These are phyloP conservation scores for Dendrolimus kikuchii DNA, from an alignment of 1,140 invertebrate species.

Conservation along the genomic window DNA sequence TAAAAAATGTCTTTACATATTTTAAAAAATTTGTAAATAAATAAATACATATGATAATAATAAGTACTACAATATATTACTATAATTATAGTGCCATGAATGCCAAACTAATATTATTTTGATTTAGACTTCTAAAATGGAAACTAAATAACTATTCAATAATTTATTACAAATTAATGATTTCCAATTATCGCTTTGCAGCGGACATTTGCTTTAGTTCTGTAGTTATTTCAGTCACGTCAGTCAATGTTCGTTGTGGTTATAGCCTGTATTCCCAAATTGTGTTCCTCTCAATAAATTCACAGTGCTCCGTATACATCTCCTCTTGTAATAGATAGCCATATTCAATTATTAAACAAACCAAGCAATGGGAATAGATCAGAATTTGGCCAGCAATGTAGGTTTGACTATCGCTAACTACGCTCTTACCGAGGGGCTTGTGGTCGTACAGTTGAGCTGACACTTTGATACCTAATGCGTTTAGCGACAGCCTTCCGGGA, in stretches of 20 bases:
- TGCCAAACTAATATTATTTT: too few relatives aligned
- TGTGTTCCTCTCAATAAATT: too few relatives aligned
- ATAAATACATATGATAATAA: too few relatives aligned
- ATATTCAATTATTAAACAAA: conserved; percentile 8
- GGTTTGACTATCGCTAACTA: conserved; percentile 11
- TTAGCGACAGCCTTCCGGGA: conserved; percentile 5
- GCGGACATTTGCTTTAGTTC: too few relatives aligned
- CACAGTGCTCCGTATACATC: conserved; percentile 9
- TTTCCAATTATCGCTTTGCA: too few relatives aligned
- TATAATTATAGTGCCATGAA: too few relatives aligned
- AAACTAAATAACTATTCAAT: too few relatives aligned
- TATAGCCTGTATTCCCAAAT: background rate
- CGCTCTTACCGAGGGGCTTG: conserved; percentile 11
- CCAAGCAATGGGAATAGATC: conserved; percentile 7
- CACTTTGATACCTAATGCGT: conserved; percentile 17
- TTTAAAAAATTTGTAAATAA: too few relatives aligned
- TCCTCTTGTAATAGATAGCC: conserved; percentile 6
- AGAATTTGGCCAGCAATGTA: conserved; percentile 4
- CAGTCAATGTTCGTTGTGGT: conserved; percentile 9
- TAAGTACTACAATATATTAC: too few relatives aligned
- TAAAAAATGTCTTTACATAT: too few relatives aligned
- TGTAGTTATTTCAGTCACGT: background rate
- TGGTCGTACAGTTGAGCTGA: conserved; percentile 13
- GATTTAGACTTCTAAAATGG: too few relatives aligned
- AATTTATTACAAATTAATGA: too few relatives aligned